Base-by-base conservation (phyloP, 1,140 invertebrate species). In the Pseudobourletiella spinata region DNA sequence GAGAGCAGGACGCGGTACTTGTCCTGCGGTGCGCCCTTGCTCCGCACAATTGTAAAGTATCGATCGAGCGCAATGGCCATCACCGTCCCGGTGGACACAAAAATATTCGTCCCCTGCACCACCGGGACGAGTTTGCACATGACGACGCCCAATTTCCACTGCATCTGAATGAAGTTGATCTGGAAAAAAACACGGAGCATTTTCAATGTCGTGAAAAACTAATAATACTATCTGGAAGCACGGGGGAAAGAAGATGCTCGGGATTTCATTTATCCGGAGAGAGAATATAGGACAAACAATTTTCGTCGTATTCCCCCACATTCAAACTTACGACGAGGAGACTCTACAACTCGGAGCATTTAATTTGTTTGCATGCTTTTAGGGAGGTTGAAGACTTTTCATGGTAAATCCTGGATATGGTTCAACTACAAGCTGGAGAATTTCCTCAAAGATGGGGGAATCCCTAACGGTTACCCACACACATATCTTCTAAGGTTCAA, bases 21-120 rank as follows among this genome's bases (percentile, higher is more conserved):
- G 22, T 67, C 11, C 57, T 62, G 16, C 44, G 39, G 28, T n/a
- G 52, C 30, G n/a, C 70, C 72, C 59, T 73, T 76, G 18, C 63
- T 67, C 70, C 67, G 74, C 3, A 81, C 78, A 68, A 82, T 81
- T 15, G 79, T 79, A 68, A 79, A 73, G 63, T 77, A 82, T n/a
- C 82, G 74, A 68, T 83, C 81, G 0, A 83, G 71, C 1, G 82
- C 81, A 22, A 83, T 83, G 18, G 79, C 81, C 0, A 80, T 81
- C 28, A 83, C 82, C 51, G 81, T 82, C 20, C 79, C 79, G 3
- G 81, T 79, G 0, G 80, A 81, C 6, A 83, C 80, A 69, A 82
- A 80, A n/a, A 83, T 78, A 20, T 55, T 55, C n/a, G 28, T 35
- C 22, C 52, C 52, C 20, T 55, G 52, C 67, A 81, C 72, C 69